Evolutionary conservation across 2,888 invertebrate genomes (phyloP).

Genomic region (Elysia crispata): DNA sequence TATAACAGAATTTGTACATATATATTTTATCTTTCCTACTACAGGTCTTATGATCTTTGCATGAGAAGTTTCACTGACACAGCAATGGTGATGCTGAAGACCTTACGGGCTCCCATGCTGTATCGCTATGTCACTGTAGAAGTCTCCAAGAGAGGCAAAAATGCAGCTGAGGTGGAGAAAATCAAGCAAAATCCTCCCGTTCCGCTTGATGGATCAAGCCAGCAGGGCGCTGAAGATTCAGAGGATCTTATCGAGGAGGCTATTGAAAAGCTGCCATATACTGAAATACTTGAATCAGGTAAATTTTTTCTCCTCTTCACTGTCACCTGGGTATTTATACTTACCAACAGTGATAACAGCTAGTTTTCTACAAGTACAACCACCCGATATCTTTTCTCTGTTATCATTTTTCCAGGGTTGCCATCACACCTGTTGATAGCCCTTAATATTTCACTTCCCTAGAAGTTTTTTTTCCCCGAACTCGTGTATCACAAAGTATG

Average conservation of each 20-base stretch:
- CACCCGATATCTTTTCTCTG: no score
- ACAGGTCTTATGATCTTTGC: conserved; percentile 42
- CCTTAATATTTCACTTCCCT: no score
- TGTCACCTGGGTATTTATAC: no score
- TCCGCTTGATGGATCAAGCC: background rate
- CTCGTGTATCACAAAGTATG: no score
- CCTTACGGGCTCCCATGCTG: conserved; percentile 23
- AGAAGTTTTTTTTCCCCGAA: no score
- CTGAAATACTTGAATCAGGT: conserved; percentile 46
- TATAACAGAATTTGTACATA: no score
- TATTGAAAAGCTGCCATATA: conserved; percentile 18
- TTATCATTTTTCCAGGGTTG: no score
- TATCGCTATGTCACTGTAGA: conserved; percentile 44
- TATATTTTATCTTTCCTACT: background rate
- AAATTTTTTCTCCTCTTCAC: background rate
- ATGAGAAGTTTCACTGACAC: conserved; percentile 30
- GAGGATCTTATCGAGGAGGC: background rate
- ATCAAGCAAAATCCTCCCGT: background rate
- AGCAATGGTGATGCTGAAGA: conserved; percentile 28
- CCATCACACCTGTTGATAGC: no score
- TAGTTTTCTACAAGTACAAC: no score
- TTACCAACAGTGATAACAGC: no score
- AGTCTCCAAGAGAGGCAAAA: conserved; percentile 30
- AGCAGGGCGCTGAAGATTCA: background rate
- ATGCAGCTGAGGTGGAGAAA: background rate